Percentiles rank a stretch among this genome's conserved stretches.
These are phyloP conservation scores for Chondrosia reniformis DNA, from an alignment of 37 sponge, comb jelly and placozoan species.

Conservation along the genomic window DNA sequence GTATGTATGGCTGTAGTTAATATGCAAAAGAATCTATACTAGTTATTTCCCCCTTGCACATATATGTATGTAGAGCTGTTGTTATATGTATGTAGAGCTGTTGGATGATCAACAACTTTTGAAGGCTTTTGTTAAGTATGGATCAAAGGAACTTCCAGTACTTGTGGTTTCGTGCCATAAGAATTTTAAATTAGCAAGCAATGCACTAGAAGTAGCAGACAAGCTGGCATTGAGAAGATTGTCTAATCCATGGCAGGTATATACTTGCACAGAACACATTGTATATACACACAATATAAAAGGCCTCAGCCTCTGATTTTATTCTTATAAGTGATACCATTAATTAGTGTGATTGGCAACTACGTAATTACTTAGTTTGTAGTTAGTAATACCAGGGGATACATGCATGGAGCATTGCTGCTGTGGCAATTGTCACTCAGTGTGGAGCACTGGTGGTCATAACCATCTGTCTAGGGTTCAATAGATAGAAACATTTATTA, in stretches of 20 bases:
- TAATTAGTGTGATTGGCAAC: too few relatives aligned
- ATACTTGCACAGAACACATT: background rate
- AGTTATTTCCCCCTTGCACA: too few relatives aligned
- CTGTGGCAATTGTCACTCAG: too few relatives aligned
- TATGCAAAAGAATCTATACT: too few relatives aligned
- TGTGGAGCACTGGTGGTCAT: too few relatives aligned
- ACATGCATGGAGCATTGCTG: too few relatives aligned
- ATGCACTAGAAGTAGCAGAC: conserved; percentile 23
- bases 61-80: too few relatives aligned
- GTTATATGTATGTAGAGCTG: background rate
- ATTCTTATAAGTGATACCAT: too few relatives aligned
- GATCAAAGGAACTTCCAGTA: conserved; percentile 3
- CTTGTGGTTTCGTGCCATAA: conserved; percentile 28
- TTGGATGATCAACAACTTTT: background rate
- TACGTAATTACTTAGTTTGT: too few relatives aligned
- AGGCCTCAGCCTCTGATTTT: background rate
- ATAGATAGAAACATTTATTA: too few relatives aligned
- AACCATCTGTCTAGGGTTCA: too few relatives aligned
- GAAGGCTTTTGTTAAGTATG: background rate
- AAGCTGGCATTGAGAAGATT: conserved; percentile 13
- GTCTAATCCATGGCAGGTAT: conserved; percentile 44
- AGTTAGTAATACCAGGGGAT: too few relatives aligned
- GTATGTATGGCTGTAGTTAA: background rate
- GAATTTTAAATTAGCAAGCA: background rate
- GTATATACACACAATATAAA: background rate